Percentiles rank a stretch among this genome's conserved stretches.
Conservation (phyloP, 2,888 invertebrate genomes). For the Drosophila heteroneura region DNA sequence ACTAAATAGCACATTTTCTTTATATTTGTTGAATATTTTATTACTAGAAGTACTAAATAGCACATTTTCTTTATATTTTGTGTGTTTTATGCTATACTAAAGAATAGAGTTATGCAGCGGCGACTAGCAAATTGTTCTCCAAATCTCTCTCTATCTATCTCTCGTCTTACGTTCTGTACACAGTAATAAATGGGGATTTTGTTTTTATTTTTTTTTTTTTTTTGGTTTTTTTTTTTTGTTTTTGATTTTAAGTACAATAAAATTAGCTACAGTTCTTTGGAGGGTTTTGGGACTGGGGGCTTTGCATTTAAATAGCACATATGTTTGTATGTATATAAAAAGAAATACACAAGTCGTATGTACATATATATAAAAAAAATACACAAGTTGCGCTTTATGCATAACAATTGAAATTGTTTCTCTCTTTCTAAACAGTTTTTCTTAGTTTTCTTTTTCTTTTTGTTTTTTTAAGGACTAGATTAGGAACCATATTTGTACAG, state of each 20-base stretch:
- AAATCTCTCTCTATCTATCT: slow-evolving; percentile 26
- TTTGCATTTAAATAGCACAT: slow-evolving; percentile 21
- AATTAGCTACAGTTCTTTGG: slow-evolving; percentile 73
- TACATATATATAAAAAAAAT: slow-evolving; percentile 43
- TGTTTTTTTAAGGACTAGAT: slow-evolving; percentile 82
- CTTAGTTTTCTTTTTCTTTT: slow-evolving; percentile 9
- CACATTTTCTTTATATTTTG: slow-evolving; percentile 12
- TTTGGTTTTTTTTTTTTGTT: slow-evolving; percentile 4
- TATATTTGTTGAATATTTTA: slow-evolving; percentile 22
- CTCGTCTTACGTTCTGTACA: slow-evolving; percentile 43
- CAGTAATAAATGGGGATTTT: slow-evolving; percentile 30
- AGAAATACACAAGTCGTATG: slow-evolving; percentile 10
- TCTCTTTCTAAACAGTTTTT: slow-evolving; percentile 35
- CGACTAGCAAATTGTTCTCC: slow-evolving; percentile 70
- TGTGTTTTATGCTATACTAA: slow-evolving; percentile 55
- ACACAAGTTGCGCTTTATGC: slow-evolving; percentile 57
- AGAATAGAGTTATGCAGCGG: slow-evolving; percentile 67
- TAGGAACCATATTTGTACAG: slow-evolving; percentile 85
- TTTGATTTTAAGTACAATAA: slow-evolving; percentile 69
- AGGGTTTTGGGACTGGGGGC: slow-evolving; percentile 39
- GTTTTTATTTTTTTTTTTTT: slow-evolving; percentile 29
- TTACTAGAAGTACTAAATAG: slow-evolving; percentile 46
- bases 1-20: slow-evolving; percentile 38
- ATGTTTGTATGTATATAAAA: slow-evolving; percentile 15
- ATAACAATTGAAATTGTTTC: slow-evolving; percentile 55